phyloP scores from a whole-genome alignment of 2,888 invertebrate species.

The Caenorhabditis uteleia region DNA sequence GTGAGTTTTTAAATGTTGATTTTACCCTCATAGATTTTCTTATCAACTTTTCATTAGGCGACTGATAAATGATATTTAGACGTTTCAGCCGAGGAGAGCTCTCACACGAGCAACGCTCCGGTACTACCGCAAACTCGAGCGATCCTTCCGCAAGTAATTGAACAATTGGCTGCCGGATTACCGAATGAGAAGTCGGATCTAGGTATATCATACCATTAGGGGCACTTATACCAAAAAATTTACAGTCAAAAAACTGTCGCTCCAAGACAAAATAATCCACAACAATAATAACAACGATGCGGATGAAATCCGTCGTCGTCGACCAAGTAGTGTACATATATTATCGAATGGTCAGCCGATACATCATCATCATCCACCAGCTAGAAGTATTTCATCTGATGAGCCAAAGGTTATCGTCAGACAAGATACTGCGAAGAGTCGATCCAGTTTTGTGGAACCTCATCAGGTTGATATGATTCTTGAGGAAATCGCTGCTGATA shows the following conservation, averaged over 20 bases:
- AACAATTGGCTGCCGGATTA: conserved; percentile 30
- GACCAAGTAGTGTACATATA: conserved; percentile 43
- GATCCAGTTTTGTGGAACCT: conserved; percentile 17
- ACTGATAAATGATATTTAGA: background rate
- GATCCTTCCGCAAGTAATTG: conserved; percentile 46
- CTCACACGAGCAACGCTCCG: conserved; percentile 48
- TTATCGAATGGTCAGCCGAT: conserved; percentile 16
- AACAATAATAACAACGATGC: conserved; percentile 25
- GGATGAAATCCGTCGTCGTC: conserved; percentile 45
- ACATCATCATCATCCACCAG: too few relatives aligned
- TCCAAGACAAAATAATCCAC: conserved; percentile 36
- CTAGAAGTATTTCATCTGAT: conserved; percentile 1
- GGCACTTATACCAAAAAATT: background rate
- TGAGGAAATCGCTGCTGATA: conserved; percentile 56
- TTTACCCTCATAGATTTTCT: background rate
- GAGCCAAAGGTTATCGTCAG: conserved; percentile 10
- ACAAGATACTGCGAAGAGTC: conserved; percentile 27
- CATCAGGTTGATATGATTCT: conserved; percentile 50
- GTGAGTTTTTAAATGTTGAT: conserved; percentile 31
- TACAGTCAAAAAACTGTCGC: conserved; percentile 47
- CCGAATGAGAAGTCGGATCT: conserved; percentile 3
- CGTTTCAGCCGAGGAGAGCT: conserved; percentile 57
- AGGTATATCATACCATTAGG: background rate
- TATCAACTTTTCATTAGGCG: background rate
- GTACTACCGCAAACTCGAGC: conserved; percentile 37